These are phyloP conservation scores for Frankliniella intonsa DNA, from an alignment of 2,888 invertebrate species.

Conservation along the genomic window DNA sequence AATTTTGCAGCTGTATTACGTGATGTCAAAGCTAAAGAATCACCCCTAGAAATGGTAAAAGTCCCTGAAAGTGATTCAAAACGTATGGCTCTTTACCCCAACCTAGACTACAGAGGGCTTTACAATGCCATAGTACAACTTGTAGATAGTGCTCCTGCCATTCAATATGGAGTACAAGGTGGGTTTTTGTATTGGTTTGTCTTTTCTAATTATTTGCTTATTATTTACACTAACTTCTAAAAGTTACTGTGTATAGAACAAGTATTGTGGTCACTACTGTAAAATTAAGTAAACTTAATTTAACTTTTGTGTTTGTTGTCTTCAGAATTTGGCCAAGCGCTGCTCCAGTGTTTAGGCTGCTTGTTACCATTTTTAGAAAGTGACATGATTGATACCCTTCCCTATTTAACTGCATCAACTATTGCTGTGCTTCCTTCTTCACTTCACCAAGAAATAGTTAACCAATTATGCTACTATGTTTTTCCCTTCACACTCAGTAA, in stretches of 20 bases:
- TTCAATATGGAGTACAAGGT: constrained; percentile 86
- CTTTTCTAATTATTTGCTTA: neutral
- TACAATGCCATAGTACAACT: constrained; percentile 85
- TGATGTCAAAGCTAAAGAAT: constrained; percentile 89
- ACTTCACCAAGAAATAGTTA: constrained; percentile 90
- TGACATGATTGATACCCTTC: constrained; percentile 91
- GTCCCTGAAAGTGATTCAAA: constrained; percentile 79
- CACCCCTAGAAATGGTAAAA: constrained; percentile 86
- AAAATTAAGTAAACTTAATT: constrained; percentile 31
- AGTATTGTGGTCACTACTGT: constrained; percentile 26
- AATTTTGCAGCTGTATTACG: constrained; percentile 76
- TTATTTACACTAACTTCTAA: neutral
- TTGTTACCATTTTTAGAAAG: constrained; percentile 94
- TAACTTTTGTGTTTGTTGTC: constrained; percentile 38
- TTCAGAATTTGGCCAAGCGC: constrained; percentile 86
- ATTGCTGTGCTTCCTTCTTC: constrained; percentile 86
- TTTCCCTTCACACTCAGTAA: constrained; percentile 92
- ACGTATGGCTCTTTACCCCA: constrained; percentile 89
- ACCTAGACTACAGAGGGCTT: constrained; percentile 92
- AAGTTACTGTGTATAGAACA: neutral
- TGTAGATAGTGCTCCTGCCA: constrained; percentile 88
- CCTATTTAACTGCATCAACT: constrained; percentile 89
- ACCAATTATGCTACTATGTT: constrained; percentile 91
- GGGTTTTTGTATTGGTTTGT: constrained; percentile 38
- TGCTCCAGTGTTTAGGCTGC: constrained; percentile 90